phyloP scores from a whole-genome alignment of 2,797 vertebrate species.

The Acomys russatus region DNA sequence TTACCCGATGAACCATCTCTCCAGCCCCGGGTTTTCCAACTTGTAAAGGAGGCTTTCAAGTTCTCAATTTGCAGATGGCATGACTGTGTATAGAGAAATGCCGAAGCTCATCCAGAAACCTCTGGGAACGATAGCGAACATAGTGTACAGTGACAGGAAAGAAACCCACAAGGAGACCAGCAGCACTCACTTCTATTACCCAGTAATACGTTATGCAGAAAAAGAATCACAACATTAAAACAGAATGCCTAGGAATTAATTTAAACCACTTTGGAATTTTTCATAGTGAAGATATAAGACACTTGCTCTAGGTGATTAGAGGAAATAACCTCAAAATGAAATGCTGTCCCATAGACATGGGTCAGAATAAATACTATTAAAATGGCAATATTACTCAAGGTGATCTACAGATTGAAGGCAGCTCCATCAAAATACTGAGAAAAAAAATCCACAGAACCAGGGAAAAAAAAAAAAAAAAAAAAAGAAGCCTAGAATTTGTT shows the following conservation, averaged over 20 bases:
- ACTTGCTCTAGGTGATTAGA: background rate
- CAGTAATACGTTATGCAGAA: background rate
- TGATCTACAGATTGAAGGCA: background rate
- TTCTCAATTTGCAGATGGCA: background rate
- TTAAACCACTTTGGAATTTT: background rate
- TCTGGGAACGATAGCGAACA: background rate
- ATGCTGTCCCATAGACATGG: background rate
- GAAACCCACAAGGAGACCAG: background rate
- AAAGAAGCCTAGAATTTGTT: background rate
- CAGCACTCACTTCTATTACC: background rate
- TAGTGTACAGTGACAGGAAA: background rate
- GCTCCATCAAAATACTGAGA: background rate
- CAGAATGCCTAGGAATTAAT: background rate
- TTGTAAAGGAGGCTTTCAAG: background rate
- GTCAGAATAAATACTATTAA: background rate
- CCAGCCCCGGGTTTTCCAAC: too few relatives aligned
- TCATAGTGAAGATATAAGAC: background rate
- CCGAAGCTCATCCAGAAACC: background rate
- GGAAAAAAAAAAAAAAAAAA: background rate
- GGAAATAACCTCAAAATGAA: background rate
- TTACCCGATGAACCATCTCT: too few relatives aligned
- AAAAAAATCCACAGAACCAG: background rate
- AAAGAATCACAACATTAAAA: background rate
- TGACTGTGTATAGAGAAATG: background rate
- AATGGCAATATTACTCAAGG: background rate